Evolutionary conservation across 1,140 invertebrate genomes (phyloP).

Genomic region (Drosophila pseudoobscura): DNA sequence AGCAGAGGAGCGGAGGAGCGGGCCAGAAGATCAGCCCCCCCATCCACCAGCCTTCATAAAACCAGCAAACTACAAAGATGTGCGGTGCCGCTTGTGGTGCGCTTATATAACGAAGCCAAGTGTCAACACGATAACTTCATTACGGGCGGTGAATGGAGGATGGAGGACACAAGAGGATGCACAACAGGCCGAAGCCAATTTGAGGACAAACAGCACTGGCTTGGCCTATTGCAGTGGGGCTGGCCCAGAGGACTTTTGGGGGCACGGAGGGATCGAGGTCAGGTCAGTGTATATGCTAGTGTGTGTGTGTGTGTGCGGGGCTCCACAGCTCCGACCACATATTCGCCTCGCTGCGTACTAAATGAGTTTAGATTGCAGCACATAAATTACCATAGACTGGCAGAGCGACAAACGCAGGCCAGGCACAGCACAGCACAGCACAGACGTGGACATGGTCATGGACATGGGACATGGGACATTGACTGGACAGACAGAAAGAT

Average conservation of each 20-base stretch:
- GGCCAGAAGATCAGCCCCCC: no score
- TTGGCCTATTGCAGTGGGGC: slow-evolving; percentile 32
- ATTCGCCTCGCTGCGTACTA: slow-evolving; percentile 60
- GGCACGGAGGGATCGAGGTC: slow-evolving; percentile 16
- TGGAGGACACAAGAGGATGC: slow-evolving; percentile 31
- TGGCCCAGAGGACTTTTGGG: not conserved
- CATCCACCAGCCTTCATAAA: not conserved
- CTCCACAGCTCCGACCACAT: slow-evolving; percentile 37
- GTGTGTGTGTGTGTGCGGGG: no score
- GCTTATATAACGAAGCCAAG: slow-evolving; percentile 64
- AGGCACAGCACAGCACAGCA: not conserved
- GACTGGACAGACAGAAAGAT: slow-evolving; percentile 10
- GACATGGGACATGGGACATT: slow-evolving; percentile 4
- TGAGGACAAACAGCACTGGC: slow-evolving; percentile 60
- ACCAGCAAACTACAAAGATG: slow-evolving; percentile 55
- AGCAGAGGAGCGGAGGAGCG: no score
- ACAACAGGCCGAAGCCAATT: slow-evolving; percentile 56
- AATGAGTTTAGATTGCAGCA: slow-evolving; percentile 71
- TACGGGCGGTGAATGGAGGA: slow-evolving; percentile 23
- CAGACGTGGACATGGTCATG: slow-evolving; percentile 27
- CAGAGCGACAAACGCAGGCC: slow-evolving; percentile 26
- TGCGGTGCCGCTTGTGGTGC: slow-evolving; percentile 33
- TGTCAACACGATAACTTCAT: slow-evolving; percentile 80
- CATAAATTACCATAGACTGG: slow-evolving; percentile 62
- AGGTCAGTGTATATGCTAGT: slow-evolving; percentile 3